Evolutionary conservation across 2,797 vertebrate genomes (phyloP).

Genomic region (Menidia menidia): DNA sequence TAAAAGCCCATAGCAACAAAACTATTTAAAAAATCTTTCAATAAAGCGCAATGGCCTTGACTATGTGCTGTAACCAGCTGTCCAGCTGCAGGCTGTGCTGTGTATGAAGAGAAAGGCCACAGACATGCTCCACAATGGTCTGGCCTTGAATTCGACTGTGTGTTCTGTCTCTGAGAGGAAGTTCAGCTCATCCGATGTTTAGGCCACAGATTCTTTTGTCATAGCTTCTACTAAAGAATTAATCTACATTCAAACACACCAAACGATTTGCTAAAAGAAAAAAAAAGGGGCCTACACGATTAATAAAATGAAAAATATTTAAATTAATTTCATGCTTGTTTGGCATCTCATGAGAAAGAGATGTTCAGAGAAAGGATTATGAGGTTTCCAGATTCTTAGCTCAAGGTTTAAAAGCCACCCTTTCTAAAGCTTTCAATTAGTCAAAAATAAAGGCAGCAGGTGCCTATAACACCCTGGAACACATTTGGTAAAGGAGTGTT

Average conservation of each 20-base stretch:
- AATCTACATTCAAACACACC: not conserved
- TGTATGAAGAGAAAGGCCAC: not conserved
- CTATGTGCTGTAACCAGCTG: slow-evolving; percentile 15
- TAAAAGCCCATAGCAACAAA: slow-evolving; percentile 3
- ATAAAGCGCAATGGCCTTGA: slow-evolving; percentile 11
- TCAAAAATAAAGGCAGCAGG: too few relatives aligned
- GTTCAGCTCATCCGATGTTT: slow-evolving; percentile 16
- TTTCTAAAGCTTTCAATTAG: too few relatives aligned
- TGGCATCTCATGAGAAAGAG: too few relatives aligned
- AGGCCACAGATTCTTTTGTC: not conserved
- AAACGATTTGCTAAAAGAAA: too few relatives aligned
- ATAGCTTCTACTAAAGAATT: not conserved
- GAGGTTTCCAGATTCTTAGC: too few relatives aligned
- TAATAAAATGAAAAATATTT: too few relatives aligned
- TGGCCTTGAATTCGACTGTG: slow-evolving; percentile 10
- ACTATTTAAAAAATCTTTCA: not conserved
- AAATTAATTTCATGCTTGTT: too few relatives aligned
- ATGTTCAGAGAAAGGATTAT: too few relatives aligned
- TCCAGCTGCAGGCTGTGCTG: slow-evolving; percentile 13
- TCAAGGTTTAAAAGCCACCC: too few relatives aligned
- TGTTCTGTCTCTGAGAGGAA: not conserved
- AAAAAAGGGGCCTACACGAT: too few relatives aligned
- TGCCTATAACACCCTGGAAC: too few relatives aligned
- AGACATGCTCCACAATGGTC: not conserved
- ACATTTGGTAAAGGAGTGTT: too few relatives aligned